Base-by-base conservation (phyloP, 2,888 invertebrate species). In the Noctua fimbriata region DNA sequence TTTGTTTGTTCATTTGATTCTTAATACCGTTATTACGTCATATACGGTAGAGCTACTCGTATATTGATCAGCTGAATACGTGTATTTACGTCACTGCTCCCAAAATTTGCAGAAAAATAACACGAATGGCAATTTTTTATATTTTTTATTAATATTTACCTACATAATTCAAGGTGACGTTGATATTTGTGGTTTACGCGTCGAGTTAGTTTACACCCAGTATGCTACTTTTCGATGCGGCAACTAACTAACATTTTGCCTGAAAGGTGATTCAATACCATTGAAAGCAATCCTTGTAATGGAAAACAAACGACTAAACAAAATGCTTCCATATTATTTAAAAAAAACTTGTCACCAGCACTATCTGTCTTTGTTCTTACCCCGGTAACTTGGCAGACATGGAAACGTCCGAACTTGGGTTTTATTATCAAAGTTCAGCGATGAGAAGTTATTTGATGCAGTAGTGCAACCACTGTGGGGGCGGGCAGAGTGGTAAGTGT, bases 371-470 rank as follows among this genome's bases (percentile, higher is more conserved):
- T 70, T 28, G 47, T 69, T 78, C 70, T 60, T 16, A 49, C 36
- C 6, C 12, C 63, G 55, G 66, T 69, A 89, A 80, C 76, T 87
- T 76, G 72, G 75, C 76, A 76, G 73, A 88, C 76, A 67, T 74
- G 49, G 77, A 66, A 75, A 73, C 24, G 74, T 55, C 41, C 21
- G n/a, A 76, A 80, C 69, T 85, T 81, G 44, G 74, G 73, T 81
- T 88, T 88, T 88, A 89, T 87, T 85, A 71, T 76, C 14, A 76
- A 89, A 88, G 78, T 88, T 88, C 63, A n/a, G 69, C 66, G 76
- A 69, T 80, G 73, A 74, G 24, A 71, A 80, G 73, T 79, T 80
- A 80, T 80, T 70, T 67, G 65, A 85, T 78, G 86, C 80, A 76
- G 70, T 87, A 69, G 32, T 28, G 21, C 41, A 24, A 36, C 47